Evolutionary conservation across 2,888 invertebrate species (phyloP).

Genomic region (Microctonus hyperodae): DNA sequence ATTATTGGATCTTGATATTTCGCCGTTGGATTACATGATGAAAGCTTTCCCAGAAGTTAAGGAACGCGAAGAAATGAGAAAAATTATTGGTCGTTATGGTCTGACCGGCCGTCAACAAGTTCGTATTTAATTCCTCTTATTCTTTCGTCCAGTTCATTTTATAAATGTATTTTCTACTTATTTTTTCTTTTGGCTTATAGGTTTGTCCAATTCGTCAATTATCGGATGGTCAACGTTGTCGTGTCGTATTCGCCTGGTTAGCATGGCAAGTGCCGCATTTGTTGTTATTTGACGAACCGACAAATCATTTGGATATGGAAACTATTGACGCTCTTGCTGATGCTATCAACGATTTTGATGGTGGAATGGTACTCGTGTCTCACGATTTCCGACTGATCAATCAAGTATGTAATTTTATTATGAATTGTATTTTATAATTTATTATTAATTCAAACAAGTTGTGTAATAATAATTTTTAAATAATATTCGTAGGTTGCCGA

Average conservation of each 20-base stretch:
- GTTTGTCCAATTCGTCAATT: conserved; percentile 93
- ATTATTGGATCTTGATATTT: conserved; percentile 89
- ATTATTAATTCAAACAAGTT: background rate
- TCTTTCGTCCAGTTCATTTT: background rate
- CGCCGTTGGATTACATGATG: conserved; percentile 99
- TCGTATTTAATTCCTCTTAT: conserved; percentile 27
- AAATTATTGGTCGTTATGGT: conserved; percentile 98
- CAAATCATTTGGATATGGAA: conserved; percentile 97
- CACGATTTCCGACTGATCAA: conserved; percentile 99
- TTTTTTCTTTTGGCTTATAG: conserved; percentile 61
- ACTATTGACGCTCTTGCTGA: conserved; percentile 98
- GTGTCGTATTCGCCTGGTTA: conserved; percentile 98
- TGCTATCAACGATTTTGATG: conserved; percentile 96
- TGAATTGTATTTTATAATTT: conserved; percentile 4
- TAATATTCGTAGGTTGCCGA: conserved; percentile 86
- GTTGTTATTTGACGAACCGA: conserved; percentile 85
- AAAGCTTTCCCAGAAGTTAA: conserved; percentile 94
- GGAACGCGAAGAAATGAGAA: conserved; percentile 98
- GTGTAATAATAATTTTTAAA: conserved; percentile 10
- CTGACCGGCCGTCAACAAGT: conserved; percentile 96
- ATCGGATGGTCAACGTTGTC: conserved; percentile 97
- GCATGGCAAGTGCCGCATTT: conserved; percentile 98
- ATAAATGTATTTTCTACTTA: background rate
- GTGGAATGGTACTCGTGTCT: conserved; percentile 98
- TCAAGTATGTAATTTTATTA: conserved; percentile 73